Evolutionary conservation across 37 sponge, comb jelly and placozoan genomes (phyloP).

Genomic region (Ianthella basta): DNA sequence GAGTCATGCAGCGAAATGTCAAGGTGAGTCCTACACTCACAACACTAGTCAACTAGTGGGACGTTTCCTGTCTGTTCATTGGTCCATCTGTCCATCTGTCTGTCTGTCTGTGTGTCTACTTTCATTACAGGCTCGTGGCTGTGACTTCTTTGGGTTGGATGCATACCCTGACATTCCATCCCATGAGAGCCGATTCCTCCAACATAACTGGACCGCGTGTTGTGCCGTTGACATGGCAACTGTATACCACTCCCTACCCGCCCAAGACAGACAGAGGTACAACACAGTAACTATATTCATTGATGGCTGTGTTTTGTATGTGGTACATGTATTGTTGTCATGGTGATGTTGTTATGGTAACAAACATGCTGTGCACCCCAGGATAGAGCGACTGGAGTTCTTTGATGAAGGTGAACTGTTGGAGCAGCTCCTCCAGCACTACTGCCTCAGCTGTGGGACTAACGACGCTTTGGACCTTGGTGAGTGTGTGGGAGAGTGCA

Average conservation of each 20-base stretch:
- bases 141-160: conserved; percentile 67
- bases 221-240: conserved; percentile 75
- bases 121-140: conserved; percentile 75
- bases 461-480: conserved; percentile 45
- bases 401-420: conserved; percentile 86
- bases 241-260: conserved; percentile 67
- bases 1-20: conserved; percentile 67
- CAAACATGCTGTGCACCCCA: neutral
- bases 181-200: conserved; percentile 59
- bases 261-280: conserved; percentile 36
- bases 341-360: neutral
- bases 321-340: neutral
- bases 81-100: neutral
- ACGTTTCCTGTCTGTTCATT: neutral
- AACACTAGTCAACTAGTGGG: neutral
- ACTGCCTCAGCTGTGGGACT: conserved; percentile 80
- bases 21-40: conserved; percentile 19
- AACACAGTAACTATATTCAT: neutral
- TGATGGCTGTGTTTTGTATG: neutral
- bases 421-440: conserved; percentile 84
- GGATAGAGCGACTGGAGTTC: conserved; percentile 87
- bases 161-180: conserved; percentile 70
- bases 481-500: conserved; percentile 6
- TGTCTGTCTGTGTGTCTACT: neutral
- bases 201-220: conserved; percentile 50